Percentiles rank a stretch among this genome's conserved stretches.
These are phyloP conservation scores for Hemibagrus guttatus DNA, from an alignment of 2,797 vertebrate species.

Conservation along the genomic window DNA sequence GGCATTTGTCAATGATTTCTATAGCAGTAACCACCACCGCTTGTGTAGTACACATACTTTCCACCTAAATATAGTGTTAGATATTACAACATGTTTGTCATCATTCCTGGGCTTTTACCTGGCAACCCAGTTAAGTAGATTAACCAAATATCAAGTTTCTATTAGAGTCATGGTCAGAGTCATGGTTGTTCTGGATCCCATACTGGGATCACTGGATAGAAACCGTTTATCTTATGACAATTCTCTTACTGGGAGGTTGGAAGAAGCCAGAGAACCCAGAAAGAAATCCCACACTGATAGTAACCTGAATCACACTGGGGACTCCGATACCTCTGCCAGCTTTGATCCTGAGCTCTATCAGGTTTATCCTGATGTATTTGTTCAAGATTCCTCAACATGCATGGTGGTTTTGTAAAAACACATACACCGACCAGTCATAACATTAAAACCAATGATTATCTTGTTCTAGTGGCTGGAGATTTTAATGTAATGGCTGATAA, in stretches of 20 bases:
- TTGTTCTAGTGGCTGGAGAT: too few species aligned
- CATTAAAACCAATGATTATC: too few species aligned
- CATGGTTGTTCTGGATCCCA: background rate
- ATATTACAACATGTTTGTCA: background rate
- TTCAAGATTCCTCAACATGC: background rate
- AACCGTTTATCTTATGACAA: background rate
- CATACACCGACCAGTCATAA: too few species aligned
- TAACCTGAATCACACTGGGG: background rate
- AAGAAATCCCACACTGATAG: background rate
- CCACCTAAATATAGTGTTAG: background rate
- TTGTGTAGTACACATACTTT: background rate
- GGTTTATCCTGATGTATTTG: background rate
- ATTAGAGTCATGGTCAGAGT: too few species aligned
- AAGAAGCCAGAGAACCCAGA: background rate
- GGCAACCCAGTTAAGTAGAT: background rate
- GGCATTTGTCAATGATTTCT: background rate
- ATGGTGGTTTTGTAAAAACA: background rate
- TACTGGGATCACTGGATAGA: background rate
- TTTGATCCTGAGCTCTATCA: background rate
- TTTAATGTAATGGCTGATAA: too few species aligned
- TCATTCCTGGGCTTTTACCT: background rate
- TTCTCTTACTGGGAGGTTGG: background rate
- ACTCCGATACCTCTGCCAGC: background rate
- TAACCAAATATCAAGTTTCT: background rate
- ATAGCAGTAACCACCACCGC: background rate